These are phyloP conservation scores for Merops nubicus DNA, from an alignment of 2,113 vertebrate species.

Conservation along the genomic window DNA sequence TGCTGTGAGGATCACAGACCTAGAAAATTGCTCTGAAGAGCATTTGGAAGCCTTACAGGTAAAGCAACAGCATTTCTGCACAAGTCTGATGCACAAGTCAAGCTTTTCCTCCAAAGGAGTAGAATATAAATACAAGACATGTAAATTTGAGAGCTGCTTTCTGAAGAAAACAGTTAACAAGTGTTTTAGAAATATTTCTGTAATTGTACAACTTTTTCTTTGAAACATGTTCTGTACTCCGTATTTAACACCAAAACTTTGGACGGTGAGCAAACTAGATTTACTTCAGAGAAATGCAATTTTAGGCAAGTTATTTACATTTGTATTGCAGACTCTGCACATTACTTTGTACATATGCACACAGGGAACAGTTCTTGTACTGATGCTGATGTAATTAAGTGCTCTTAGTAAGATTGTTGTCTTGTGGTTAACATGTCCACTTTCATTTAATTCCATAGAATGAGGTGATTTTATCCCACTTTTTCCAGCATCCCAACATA, in stretches of 20 bases:
- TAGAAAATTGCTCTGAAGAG: slow-evolving; percentile 94
- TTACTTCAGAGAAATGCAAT: not conserved
- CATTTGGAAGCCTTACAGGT: slow-evolving; percentile 92
- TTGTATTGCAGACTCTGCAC: not conserved
- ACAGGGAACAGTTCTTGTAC: not conserved
- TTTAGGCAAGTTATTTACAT: not conserved
- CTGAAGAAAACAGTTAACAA: not conserved
- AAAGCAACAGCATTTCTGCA: slow-evolving; percentile 33
- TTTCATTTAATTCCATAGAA: slow-evolving; percentile 81
- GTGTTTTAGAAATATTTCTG: not conserved
- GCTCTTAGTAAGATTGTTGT: not conserved
- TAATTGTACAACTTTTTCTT: not conserved
- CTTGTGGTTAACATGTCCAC: slow-evolving; percentile 4
- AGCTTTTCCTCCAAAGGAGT: not conserved
- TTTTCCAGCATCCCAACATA: slow-evolving; percentile 91
- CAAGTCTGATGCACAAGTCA: not conserved
- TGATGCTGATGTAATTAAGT: not conserved
- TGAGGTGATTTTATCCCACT: slow-evolving; percentile 88
- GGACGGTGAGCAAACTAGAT: not conserved
- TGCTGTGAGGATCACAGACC: slow-evolving; percentile 90
- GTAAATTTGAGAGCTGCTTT: not conserved
- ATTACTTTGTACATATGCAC: not conserved
- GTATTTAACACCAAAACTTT: not conserved
- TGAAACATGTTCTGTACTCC: not conserved
- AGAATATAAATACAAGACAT: not conserved